Evolutionary conservation across 2,888 invertebrate species (phyloP), one percentile per base, ranked within the genome.

Genomic region (Chrysodeixis includens): DNA sequence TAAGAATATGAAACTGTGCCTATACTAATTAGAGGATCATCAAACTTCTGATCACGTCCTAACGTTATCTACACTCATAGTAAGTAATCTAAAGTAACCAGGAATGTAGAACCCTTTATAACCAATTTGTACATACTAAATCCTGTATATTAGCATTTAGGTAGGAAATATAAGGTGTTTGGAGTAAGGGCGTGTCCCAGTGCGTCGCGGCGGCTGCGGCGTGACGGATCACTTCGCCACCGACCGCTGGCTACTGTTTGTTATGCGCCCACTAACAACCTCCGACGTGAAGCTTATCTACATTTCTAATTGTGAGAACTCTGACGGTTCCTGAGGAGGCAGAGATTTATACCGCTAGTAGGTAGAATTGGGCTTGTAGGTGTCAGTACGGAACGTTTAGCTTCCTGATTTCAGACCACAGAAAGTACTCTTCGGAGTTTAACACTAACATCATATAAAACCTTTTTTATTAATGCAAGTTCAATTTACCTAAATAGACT

Each of bases 261-360:
- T 69, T 60, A 26, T 54, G 30, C 55, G 56, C 60, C 56, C 51
- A 18, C 55, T 46, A 9, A 9, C 59, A 44, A 14, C 60, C 66
- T 56, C 35, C 20, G 46, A 18, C 62, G 68, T 58, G 32, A 3
- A 62, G 69, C 74, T 80, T 74, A 77, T 61, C 70, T 55, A 70
- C 69, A 77, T 82, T 77, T 74, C 69, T 80, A 80, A 80, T 72
- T 76, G 71, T 79, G 65, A 58, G 66, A 71, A 81, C 69, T 22
- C 22, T 18, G 58, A 7, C 53, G 53, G 35, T 57, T 60, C 52
- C 16, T 52, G 10, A 4, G 40, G 56, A 26, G 35, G 40, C 14
- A 54, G n/a, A 9, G 40, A 40, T 40, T 40, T 40, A 40, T 40
- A n/a, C n/a, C 0, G 7, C 40, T 49, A 18, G 9, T 6, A 49